Percentiles rank a stretch among this genome's conserved stretches.
Evolutionary conservation across 1,140 invertebrate genomes (phyloP).

Genomic region (Cyphomyrmex costatus): DNA sequence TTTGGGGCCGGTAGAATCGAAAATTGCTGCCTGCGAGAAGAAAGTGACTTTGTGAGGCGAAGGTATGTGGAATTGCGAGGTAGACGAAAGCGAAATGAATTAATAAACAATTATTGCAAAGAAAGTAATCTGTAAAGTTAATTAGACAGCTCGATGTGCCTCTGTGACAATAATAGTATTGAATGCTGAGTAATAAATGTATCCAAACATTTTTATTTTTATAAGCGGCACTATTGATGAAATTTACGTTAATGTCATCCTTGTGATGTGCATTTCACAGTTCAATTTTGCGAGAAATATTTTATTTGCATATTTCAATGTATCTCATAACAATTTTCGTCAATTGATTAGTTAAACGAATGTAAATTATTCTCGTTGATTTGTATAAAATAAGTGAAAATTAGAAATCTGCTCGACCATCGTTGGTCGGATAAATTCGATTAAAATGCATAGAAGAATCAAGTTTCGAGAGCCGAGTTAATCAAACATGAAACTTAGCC

Average conservation of each 20-base stretch:
- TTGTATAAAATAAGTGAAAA: background rate
- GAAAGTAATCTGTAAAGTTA: background rate
- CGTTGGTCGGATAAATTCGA: background rate
- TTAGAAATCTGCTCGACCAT: slow-evolving; percentile 1
- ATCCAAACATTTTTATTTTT: background rate
- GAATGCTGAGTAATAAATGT: background rate
- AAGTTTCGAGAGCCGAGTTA: background rate
- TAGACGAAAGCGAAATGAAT: background rate
- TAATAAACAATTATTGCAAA: background rate
- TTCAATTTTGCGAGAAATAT: background rate
- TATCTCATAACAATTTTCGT: background rate
- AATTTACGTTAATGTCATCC: background rate
- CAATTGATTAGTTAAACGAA: background rate
- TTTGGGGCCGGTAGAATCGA: background rate
- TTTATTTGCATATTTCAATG: background rate
- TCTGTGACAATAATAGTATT: background rate
- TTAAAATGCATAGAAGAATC: background rate
- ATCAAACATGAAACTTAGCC: background rate
- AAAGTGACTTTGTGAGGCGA: background rate
- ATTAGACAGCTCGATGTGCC: background rate
- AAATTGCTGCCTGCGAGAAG: background rate
- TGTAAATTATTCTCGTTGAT: background rate
- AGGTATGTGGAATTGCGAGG: background rate
- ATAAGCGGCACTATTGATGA: background rate
- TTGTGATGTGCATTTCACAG: background rate